Base-by-base conservation (phyloP, 2,113 vertebrate genomes). In the Tupaia chinensis region DNA sequence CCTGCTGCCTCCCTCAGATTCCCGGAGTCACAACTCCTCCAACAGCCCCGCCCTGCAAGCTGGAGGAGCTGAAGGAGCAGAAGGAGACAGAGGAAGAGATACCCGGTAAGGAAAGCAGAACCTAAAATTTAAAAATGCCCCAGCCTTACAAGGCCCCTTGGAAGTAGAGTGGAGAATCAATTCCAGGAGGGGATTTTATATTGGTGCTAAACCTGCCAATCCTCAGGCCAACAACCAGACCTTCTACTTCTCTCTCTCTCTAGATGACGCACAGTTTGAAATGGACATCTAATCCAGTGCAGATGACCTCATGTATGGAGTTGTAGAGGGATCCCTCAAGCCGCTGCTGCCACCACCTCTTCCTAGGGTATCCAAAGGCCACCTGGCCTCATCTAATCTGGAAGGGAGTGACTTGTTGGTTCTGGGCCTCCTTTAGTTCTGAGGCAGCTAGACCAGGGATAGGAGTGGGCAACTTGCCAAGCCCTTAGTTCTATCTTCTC, bases 1-100 rank as follows among this genome's bases (percentile, higher is more conserved):
- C 99, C 61, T 99, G 99, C 98, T 99, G 98, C 97, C 99, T 99
- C 95, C 99, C 99, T 86, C 99, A 99, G 98, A 99, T 99, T 97
- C 99, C 99, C 14, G 99, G 98, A 92, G 99, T 99, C 95, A 99
- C 99, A 54, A 98, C 98, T 95, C 99, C 98, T 70, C 98, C 98
- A 94, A 98, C 98, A 96, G 99, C 98, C 98, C 98, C 99, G 74
- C 98, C 98, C 82, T 98, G 97, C 96, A 99, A 99, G 98, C 98
- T 99, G 97, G 98, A 98, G 97, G 98, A 98, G 91, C 96, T 97
- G 96, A 99, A 98, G 98, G 99, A 99, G 97, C 99, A 95, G 97
- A 99, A 99, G 97, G 99, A 99, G 98, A 99, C 99, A 53, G 96
- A 99, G 97, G 99, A 99, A 97, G 99, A 99, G 88, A 92, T 98